Evolutionary conservation across 2,797 vertebrate species (phyloP), one percentile per base, ranked within the genome.

Genomic region (Hemibagrus guttatus): DNA sequence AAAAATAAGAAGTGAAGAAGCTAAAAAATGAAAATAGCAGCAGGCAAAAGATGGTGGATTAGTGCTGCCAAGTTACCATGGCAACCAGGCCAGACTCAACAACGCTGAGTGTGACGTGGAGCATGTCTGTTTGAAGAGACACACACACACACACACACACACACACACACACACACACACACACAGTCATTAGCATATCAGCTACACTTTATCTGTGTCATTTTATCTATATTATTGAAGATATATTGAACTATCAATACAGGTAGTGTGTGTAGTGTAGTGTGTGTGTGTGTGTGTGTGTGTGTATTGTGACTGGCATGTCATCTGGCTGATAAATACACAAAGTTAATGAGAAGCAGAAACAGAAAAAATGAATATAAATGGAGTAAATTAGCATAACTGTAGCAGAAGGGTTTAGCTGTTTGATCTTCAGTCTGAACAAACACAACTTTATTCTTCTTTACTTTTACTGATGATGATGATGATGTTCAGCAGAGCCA

Each of bases 61-160:
- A 58, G 59, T 21, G 31, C 64, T 83, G 81, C 49, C 71, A 79
- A 59, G 86, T 87, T 87, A 69, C 86, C 81, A 87, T 84, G 86
- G 66, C 72, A 87, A 87, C 86, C 86, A 84, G 61, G 6, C 63
- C 72, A 87, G 86, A 87, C 81, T 87, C 86, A 87, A 86, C 80
- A 86, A 81, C 14, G 58, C 76, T 81, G 82, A 84, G 66, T 31
- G 52, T 63, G 83, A 85, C 74, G 19, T 31, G 61, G 78, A 80
- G 56, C 14, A 8, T 17, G 35, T 63, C 76, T 79, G 76, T 35
- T 28, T 78, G 75, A 9, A 59, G 52, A 83, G 58, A 84, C 68
- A 59, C 64, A 71, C 63, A 21, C 39, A 79, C 80, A 81, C 80
- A 64, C 79, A 75, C 83, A 84, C 63, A 82, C 64, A 58, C 64